A percentile compares a stretch with the other conserved stretches of the same genome.
phyloP scores from a whole-genome alignment of 2,888 invertebrate species.

The Drosophila fulvimacula region DNA sequence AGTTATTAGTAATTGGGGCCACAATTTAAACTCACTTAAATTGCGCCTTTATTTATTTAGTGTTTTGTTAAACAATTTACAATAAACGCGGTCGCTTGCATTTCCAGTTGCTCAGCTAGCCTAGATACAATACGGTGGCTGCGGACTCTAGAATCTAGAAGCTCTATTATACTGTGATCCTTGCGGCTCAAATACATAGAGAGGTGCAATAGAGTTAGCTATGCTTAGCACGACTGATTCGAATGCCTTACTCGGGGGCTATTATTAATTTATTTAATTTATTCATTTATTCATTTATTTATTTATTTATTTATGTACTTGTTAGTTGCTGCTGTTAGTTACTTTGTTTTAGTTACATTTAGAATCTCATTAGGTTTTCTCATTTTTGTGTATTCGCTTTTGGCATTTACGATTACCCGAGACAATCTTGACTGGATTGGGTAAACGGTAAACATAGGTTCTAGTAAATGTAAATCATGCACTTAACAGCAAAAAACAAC shows the following conservation, averaged over 20 bases:
- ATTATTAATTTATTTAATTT: conserved; percentile 1
- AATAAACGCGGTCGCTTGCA: conserved; percentile 55
- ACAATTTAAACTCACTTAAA: conserved; percentile 49
- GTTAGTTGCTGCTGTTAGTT: conserved; percentile 15
- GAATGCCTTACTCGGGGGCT: conserved; percentile 1
- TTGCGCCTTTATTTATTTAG: conserved; percentile 56
- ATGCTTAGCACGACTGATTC: conserved; percentile 43
- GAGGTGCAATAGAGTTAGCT: conserved; percentile 37
- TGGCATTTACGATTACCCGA: conserved; percentile 25
- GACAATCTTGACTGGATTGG: conserved; percentile 20
- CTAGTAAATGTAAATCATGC: conserved; percentile 28
- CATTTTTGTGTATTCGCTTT: conserved; percentile 26
- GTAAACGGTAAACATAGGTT: neutral
- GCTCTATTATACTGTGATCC: conserved; percentile 9
- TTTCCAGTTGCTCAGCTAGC: conserved; percentile 24
- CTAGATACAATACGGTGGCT: conserved; percentile 16
- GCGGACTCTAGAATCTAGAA: conserved; percentile 15
- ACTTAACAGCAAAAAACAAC: conserved; percentile 17
- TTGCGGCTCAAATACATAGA: conserved; percentile 10
- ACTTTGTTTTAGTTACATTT: conserved; percentile 1
- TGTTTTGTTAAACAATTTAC: conserved; percentile 65
- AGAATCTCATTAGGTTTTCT: too few species aligned
- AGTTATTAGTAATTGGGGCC: conserved; percentile 40
- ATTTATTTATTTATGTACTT: conserved; percentile 8
- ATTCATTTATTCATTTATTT: neutral